phyloP scores from a whole-genome alignment of 2,113 vertebrate genomes.

The Pseudorectes ferrugineus region DNA sequence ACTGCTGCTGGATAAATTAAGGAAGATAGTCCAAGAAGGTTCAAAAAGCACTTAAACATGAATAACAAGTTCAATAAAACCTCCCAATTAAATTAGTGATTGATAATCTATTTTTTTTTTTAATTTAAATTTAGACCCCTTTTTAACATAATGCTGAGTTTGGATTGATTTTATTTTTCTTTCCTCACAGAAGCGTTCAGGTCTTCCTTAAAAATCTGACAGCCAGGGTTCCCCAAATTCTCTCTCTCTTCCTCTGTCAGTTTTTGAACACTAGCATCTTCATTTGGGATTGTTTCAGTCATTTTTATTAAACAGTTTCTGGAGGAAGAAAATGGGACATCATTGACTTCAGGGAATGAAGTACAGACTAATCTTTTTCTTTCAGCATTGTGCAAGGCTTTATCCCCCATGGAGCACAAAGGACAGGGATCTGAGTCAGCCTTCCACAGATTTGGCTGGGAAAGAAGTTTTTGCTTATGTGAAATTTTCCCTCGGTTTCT shows the following conservation, averaged over 20 bases:
- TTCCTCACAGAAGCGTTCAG: not conserved
- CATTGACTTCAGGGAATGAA: not conserved
- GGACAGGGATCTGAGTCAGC: not conserved
- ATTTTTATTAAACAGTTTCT: not conserved
- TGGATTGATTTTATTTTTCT: not conserved
- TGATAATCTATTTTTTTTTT: not conserved
- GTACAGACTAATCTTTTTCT: not conserved
- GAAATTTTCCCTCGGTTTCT: not conserved
- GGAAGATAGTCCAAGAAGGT: not conserved
- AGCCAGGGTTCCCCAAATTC: fast-evolving
- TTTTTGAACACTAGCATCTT: not conserved
- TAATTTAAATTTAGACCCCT: not conserved
- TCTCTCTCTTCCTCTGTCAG: not conserved
- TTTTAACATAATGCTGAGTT: not conserved
- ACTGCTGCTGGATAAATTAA: no score
- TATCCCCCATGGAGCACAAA: not conserved
- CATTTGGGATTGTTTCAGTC: not conserved
- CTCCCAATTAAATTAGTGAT: not conserved
- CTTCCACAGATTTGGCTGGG: not conserved
- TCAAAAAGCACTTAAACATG: not conserved
- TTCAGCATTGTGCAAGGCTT: not conserved
- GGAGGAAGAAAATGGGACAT: not conserved
- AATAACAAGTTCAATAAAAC: not conserved
- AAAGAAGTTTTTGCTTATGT: not conserved
- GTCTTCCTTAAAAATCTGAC: not conserved